Evolutionary conservation across 2,797 vertebrate genomes (phyloP), one percentile per base, ranked within the genome.

Genomic region (Poecile montanus): DNA sequence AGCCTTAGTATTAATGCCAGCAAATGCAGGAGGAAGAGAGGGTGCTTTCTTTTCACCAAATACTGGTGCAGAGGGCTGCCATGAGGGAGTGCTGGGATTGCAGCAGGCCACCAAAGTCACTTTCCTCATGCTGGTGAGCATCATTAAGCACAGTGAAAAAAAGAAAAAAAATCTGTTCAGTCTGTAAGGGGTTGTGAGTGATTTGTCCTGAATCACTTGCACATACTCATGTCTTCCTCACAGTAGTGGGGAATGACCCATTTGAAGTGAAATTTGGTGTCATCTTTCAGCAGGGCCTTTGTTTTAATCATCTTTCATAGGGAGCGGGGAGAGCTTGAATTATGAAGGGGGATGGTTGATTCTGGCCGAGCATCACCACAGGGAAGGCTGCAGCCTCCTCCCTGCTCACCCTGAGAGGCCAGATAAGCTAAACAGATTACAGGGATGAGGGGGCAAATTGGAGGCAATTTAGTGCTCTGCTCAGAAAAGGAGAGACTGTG

Each of bases 201-300:
- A 85, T 93, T 77, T 79, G 80, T 93, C 60, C 85, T 81, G 91
- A 83, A 62, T 66, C 93, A 40, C 80, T 95, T 88, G 62, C 44
- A 81, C 23, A 72, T 89, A 90, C 58, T 90, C 70, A 27, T 84
- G 54, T 42, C 85, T 91, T 88, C 66, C 73, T 92, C 85, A 53
- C 53, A 84, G 80, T 18, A 22, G 80, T 75, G 58, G 82, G 85
- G 68, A 94, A 81, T 84, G 38, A 84, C 68, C 66, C 23, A 6
- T 89, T 75, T 89, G 86, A 50, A 65, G 85, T 65, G 74, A 94
- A 94, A 84, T 88, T 94, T 2, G 16, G 74, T 87, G 71, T 96
- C 80, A 11, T 89, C 93, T 97, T 96, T 95, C 96, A 96, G 60
- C 50, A 38, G 65, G 22, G 40, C 18, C 68, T 83, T 95, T 86